These are phyloP conservation scores for Bombus soroeensis DNA, from an alignment of 1,140 invertebrate genomes.

Conservation along the genomic window DNA sequence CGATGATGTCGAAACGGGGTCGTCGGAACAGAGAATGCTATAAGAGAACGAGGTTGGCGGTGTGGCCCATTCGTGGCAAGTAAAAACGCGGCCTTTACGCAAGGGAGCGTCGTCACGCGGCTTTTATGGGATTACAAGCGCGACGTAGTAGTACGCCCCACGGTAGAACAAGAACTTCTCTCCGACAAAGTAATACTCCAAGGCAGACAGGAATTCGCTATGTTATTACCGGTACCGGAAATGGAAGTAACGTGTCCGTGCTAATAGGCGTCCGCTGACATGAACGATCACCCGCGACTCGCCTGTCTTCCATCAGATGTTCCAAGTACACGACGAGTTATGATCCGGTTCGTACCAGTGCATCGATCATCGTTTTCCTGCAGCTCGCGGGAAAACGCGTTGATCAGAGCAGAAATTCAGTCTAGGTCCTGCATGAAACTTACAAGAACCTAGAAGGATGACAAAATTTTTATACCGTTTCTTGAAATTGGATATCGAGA, in stretches of 20 bases:
- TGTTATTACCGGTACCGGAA: neutral
- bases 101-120: neutral
- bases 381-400: neutral
- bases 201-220: neutral
- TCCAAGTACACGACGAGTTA: constrained; percentile 14
- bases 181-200: neutral
- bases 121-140: constrained; percentile 27
- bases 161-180: too few species aligned
- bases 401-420: neutral
- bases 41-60: neutral
- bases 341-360: neutral
- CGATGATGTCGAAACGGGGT: constrained; percentile 5
- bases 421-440: neutral
- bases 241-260: constrained; percentile 21
- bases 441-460: neutral
- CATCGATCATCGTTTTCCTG: constrained; percentile 17
- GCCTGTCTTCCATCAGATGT: neutral
- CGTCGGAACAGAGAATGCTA: neutral
- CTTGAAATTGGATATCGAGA: neutral
- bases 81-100: neutral
- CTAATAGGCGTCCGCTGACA: constrained; percentile 10
- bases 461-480: neutral
- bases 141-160: neutral
- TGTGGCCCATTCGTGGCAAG: neutral
- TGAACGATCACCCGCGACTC: constrained; percentile 15